phyloP scores from a whole-genome alignment of 2,888 invertebrate genomes.

The Blastobasis lacticolella region DNA sequence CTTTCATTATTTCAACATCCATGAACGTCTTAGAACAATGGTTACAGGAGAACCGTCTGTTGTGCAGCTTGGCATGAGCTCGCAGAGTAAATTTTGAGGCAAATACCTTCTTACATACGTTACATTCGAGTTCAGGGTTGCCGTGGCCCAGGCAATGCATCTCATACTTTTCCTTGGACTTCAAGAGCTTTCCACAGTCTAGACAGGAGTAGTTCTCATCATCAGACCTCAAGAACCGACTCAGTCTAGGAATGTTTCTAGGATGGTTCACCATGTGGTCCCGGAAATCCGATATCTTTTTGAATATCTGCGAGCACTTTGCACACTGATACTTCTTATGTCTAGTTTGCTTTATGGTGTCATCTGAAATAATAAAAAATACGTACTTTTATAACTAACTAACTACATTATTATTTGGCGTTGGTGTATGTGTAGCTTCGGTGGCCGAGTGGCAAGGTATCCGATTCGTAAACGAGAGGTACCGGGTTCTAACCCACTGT shows the following conservation, averaged over 20 bases:
- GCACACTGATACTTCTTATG: slow-evolving; percentile 58
- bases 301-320: slow-evolving; percentile 58
- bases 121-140: slow-evolving; percentile 59
- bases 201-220: slow-evolving; percentile 40
- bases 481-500: too few species aligned
- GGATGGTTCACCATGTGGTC: slow-evolving; percentile 36
- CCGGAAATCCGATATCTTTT: slow-evolving; percentile 44
- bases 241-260: slow-evolving; percentile 26
- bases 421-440: too few species aligned
- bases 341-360: slow-evolving; percentile 13
- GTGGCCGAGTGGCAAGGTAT: too few species aligned
- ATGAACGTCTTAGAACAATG: slow-evolving; percentile 42
- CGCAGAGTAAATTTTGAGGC: slow-evolving; percentile 59
- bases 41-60: slow-evolving; percentile 39
- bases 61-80: slow-evolving; percentile 54
- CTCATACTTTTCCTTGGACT: slow-evolving; percentile 48
- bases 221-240: slow-evolving; percentile 10
- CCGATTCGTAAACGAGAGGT: too few species aligned
- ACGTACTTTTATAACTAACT: too few species aligned
- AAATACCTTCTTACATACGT: slow-evolving; percentile 59
- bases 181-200: slow-evolving; percentile 52
- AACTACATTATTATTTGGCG: too few species aligned
- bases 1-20: slow-evolving; percentile 26
- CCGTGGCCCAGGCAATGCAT: slow-evolving; percentile 56
- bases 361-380: slow-evolving; percentile 22